These are phyloP conservation scores for Sepioteuthis lessoniana DNA, from an alignment of 2,888 invertebrate species.

Conservation along the genomic window DNA sequence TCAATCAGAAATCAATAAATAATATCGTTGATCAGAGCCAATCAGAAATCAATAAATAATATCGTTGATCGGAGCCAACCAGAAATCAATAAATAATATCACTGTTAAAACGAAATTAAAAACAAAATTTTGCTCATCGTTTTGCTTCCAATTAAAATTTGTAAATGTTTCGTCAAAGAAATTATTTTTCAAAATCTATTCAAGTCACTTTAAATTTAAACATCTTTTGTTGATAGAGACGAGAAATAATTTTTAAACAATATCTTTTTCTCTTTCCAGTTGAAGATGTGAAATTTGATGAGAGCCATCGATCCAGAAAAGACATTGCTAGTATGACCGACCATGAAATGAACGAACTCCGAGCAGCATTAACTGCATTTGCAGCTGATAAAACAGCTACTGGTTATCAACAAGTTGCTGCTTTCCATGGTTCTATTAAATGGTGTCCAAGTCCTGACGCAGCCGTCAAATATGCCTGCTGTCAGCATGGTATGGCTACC, in stretches of 20 bases:
- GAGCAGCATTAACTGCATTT: constrained; percentile 52
- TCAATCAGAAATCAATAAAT: too few species aligned
- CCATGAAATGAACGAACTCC: constrained; percentile 53
- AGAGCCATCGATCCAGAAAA: constrained; percentile 49
- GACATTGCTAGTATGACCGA: constrained; percentile 52
- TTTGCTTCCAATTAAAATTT: too few species aligned
- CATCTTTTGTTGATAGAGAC: background rate
- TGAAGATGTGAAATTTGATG: background rate
- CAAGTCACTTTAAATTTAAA: too few species aligned
- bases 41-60: too few species aligned
- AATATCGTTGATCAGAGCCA: too few species aligned
- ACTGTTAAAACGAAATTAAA: too few species aligned
- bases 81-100: too few species aligned
- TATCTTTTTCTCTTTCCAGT: background rate
- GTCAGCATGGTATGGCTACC: constrained; percentile 56
- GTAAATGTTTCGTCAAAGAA: too few species aligned
- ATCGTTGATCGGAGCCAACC: too few species aligned
- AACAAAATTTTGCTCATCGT: too few species aligned
- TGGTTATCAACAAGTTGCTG: constrained; percentile 54
- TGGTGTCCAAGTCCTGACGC: constrained; percentile 56
- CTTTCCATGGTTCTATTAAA: constrained; percentile 57
- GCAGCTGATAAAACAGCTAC: constrained; percentile 51
- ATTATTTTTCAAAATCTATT: too few species aligned
- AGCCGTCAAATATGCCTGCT: constrained; percentile 56
- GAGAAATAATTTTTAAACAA: too few species aligned